Base-by-base conservation (phyloP, 2,113 vertebrate genomes). In the Apeltes quadracus region DNA sequence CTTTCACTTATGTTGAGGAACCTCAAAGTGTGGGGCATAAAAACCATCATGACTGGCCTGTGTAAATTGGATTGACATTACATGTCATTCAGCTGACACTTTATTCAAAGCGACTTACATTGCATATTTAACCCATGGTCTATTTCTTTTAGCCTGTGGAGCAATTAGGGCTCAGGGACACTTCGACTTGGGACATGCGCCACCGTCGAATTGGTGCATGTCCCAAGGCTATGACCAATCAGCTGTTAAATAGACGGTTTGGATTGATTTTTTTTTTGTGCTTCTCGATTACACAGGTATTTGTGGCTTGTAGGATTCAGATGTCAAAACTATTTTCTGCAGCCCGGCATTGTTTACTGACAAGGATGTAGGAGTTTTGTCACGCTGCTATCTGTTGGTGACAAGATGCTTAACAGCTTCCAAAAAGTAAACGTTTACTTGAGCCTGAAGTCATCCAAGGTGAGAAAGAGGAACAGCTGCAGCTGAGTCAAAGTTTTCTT, bases 361-460 rank as follows among this genome's bases (percentile, higher is more conserved):
- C 34, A 22, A 48, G 39, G 46, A 34, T 16, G 44, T 12, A 39
- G 29, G 25, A 41, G 56, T 50, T 64, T 34, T 12, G 7, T 71
- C 46, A 0, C 20, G 53, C 43, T 62, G 16, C 3, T 22, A 3
- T 62, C 66, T 73, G 25, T 44, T 41, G 51, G 53, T 11, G 56
- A 43, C 38, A 32, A 61, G 20, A 46, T 23, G 56, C 48, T 77
- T 77, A 25, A 54, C 43, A 72, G 25, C 20, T 48, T 29, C 46
- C 11, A 16, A 79, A 54, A 79, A 54, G 27, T 34, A 34, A 64
- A 85, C 86, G 81, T 81, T 81, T 75, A 79, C 83, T 86, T 78
- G 16, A 65, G 39, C 53, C 71, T 69, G 29, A 77, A 81, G 84
- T 86, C 66, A 75, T 62, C 44, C 72, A 79, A 79, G 79, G 78